These are phyloP conservation scores for Ispidina picta DNA, from an alignment of 2,797 vertebrate species.

Conservation along the genomic window DNA sequence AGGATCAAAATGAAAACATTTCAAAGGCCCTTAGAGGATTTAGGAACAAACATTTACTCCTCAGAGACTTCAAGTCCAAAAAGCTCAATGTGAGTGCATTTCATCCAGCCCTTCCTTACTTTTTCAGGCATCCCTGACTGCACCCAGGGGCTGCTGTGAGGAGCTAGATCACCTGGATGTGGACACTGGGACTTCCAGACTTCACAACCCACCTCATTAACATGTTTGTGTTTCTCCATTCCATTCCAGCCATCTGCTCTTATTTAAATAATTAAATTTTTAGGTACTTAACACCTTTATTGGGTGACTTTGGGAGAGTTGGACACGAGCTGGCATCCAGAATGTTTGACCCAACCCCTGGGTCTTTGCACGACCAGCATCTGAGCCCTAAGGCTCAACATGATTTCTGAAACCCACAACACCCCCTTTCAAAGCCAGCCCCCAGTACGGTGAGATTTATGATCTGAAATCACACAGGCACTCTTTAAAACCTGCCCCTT, in stretches of 20 bases:
- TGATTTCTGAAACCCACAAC: neutral
- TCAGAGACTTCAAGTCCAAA: neutral
- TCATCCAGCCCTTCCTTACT: neutral
- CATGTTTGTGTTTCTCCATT: neutral
- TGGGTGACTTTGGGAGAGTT: neutral
- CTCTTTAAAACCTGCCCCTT: neutral
- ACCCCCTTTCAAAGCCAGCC: neutral
- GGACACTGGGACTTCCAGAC: neutral
- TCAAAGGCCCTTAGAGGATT: neutral
- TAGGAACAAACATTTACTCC: neutral
- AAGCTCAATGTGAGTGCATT: neutral
- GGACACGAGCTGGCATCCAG: neutral
- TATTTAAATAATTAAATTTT: neutral
- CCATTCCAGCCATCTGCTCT: neutral
- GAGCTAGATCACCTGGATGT: neutral
- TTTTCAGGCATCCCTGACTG: neutral
- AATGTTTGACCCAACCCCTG: neutral
- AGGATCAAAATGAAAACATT: neutral
- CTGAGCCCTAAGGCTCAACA: neutral
- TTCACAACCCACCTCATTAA: neutral
- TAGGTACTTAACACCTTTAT: neutral
- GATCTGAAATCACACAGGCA: neutral
- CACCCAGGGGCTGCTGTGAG: neutral
- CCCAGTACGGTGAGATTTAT: neutral
- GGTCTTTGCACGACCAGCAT: neutral